A percentile compares a stretch with the other conserved stretches of the same genome.
Conservation (phyloP, 2,888 invertebrate species). For the Mimachlamys varia region DNA sequence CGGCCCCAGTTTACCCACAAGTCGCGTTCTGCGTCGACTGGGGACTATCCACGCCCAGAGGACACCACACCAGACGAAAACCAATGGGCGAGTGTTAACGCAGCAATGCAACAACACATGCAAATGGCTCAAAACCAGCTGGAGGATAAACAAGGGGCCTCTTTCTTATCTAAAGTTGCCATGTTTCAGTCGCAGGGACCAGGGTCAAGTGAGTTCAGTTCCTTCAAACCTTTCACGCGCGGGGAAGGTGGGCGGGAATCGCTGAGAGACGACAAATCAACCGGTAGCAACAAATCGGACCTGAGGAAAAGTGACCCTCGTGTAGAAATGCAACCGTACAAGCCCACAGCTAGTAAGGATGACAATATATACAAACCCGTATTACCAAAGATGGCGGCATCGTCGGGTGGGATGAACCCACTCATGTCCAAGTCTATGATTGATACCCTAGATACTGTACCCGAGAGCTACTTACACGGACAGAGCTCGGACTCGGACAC, state of each 20-base stretch:
- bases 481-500: slow-evolving; percentile 51
- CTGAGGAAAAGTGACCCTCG: neutral
- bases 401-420: slow-evolving; percentile 31
- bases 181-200: slow-evolving; percentile 65
- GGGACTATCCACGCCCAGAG: slow-evolving; percentile 49
- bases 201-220: slow-evolving; percentile 55
- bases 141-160: slow-evolving; percentile 57
- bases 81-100: slow-evolving; percentile 52
- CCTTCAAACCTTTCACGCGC: slow-evolving; percentile 63
- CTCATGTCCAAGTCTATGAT: slow-evolving; percentile 54
- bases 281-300: neutral
- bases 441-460: slow-evolving; percentile 52
- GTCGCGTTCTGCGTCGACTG: slow-evolving; percentile 58
- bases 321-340: slow-evolving; percentile 52
- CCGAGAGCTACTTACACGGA: slow-evolving; percentile 48
- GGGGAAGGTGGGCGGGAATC: slow-evolving; percentile 62
- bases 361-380: slow-evolving; percentile 65
- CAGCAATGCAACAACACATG: slow-evolving; percentile 43
- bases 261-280: slow-evolving; percentile 57
- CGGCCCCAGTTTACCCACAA: slow-evolving; percentile 65
- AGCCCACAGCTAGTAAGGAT: slow-evolving; percentile 60
- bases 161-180: slow-evolving; percentile 68
- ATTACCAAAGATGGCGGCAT: slow-evolving; percentile 51
- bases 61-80: slow-evolving; percentile 47
- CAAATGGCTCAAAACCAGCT: slow-evolving; percentile 40